A percentile compares a stretch with the other conserved stretches of the same genome.
phyloP scores from a whole-genome alignment of 1,140 invertebrate species.

The Nylanderia fulva region DNA sequence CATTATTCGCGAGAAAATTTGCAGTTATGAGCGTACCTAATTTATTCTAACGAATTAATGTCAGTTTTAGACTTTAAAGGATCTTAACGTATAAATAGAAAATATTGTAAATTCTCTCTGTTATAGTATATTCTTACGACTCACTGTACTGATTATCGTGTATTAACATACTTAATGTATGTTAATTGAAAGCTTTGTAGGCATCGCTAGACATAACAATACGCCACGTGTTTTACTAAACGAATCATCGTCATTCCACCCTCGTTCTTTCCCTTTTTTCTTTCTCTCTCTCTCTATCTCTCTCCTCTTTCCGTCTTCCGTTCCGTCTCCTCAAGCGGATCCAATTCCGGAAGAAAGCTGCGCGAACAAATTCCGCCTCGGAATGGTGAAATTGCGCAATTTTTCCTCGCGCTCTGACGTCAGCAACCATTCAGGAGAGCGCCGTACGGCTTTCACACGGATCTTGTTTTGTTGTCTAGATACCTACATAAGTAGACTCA shows the following conservation, averaged over 20 bases:
- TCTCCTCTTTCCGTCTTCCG: background rate
- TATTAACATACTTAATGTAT: constrained; percentile 7
- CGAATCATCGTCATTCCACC: constrained; percentile 53
- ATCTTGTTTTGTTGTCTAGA: constrained; percentile 80
- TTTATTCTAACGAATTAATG: background rate
- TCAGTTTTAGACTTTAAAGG: background rate
- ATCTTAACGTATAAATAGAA: background rate
- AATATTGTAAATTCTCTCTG: background rate
- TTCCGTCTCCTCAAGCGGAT: constrained; percentile 38
- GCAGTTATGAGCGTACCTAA: background rate
- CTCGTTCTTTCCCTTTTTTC: background rate
- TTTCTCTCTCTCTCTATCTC: background rate
- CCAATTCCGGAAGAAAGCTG: constrained; percentile 78
- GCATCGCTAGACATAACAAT: constrained; percentile 20
- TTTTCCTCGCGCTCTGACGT: constrained; percentile 83
- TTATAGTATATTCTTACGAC: background rate
- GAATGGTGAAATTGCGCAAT: constrained; percentile 84
- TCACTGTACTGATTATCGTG: background rate
- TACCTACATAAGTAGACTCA: constrained; percentile 62
- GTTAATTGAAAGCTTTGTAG: constrained; percentile 25
- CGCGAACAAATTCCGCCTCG: constrained; percentile 72
- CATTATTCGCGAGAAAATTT: background rate
- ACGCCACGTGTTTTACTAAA: constrained; percentile 23
- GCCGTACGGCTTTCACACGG: constrained; percentile 82
- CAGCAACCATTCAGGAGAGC: constrained; percentile 81